These are phyloP conservation scores for Agriopis leucophaearia DNA, from an alignment of 2,888 invertebrate genomes.

Conservation along the genomic window DNA sequence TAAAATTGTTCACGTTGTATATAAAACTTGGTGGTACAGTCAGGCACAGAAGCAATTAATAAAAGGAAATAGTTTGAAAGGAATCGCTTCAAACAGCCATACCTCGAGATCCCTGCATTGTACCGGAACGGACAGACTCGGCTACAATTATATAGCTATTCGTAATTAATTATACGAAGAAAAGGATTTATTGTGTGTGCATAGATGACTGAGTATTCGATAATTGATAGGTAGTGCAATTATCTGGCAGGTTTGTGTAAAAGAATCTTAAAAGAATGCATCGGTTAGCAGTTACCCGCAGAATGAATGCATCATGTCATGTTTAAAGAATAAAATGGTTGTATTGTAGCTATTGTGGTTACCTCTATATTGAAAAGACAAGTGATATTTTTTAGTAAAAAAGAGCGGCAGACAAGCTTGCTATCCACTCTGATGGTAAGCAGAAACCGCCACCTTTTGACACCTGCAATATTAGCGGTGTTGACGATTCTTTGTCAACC, in stretches of 20 bases:
- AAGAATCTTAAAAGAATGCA: too few species aligned
- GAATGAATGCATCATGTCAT: too few species aligned
- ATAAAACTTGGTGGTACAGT: neutral
- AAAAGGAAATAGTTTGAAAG: slow-evolving; percentile 44
- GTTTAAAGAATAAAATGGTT: too few species aligned
- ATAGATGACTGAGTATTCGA: slow-evolving; percentile 34
- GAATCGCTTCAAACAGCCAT: slow-evolving; percentile 52
- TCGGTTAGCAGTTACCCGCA: neutral
- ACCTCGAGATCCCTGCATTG: slow-evolving; percentile 14
- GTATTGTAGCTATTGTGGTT: too few species aligned
- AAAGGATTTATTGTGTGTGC: slow-evolving; percentile 44
- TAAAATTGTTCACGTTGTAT: neutral
- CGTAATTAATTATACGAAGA: slow-evolving; percentile 61
- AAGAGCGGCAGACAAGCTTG: too few species aligned
- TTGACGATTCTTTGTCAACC: too few species aligned
- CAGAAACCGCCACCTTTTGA: too few species aligned
- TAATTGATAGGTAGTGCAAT: slow-evolving; percentile 26
- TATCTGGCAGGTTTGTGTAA: slow-evolving; percentile 50
- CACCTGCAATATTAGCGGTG: too few species aligned
- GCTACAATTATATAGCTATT: slow-evolving; percentile 66
- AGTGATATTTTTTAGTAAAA: too few species aligned
- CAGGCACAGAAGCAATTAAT: slow-evolving; percentile 2
- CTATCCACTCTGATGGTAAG: too few species aligned
- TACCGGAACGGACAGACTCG: slow-evolving; percentile 41
- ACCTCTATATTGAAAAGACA: too few species aligned